phyloP scores from a whole-genome alignment of 2,113 vertebrate species.

The Leucosticte australis region DNA sequence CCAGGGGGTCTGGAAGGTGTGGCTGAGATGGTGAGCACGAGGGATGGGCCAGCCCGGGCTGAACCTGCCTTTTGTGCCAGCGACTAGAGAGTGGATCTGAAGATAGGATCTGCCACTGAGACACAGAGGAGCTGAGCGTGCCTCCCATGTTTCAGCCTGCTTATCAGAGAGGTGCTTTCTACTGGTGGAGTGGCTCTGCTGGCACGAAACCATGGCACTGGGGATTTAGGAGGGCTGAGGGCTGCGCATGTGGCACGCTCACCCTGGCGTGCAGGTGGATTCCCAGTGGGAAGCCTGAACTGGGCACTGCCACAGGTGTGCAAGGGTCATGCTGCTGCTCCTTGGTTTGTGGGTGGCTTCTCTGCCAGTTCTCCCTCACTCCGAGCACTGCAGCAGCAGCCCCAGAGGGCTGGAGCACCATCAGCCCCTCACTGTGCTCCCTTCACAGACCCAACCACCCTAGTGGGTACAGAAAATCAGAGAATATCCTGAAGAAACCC shows the following conservation, averaged over 20 bases:
- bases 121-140: fast-evolving
- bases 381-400: background rate
- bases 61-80: background rate
- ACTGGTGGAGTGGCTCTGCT: background rate
- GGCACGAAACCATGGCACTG: background rate
- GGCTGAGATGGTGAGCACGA: background rate
- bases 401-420: background rate
- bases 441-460: background rate
- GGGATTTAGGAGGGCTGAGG: background rate
- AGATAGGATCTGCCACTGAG: fast-evolving
- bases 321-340: background rate
- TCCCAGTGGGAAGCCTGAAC: fast-evolving
- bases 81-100: background rate
- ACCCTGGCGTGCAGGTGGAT: fast-evolving
- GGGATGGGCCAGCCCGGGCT: background rate
- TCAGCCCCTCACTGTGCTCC: fast-evolving
- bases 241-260: background rate
- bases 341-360: background rate
- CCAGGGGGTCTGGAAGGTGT: background rate
- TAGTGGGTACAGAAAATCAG: fast-evolving
- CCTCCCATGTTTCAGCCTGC: background rate
- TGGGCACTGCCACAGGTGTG: fast-evolving
- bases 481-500: background rate
- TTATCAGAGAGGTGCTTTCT: background rate
- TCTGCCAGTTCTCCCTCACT: fast-evolving